A percentile compares a stretch with the other conserved stretches of the same genome.
Evolutionary conservation across 1,140 invertebrate genomes (phyloP).

Genomic region (Drosophila nikananu): DNA sequence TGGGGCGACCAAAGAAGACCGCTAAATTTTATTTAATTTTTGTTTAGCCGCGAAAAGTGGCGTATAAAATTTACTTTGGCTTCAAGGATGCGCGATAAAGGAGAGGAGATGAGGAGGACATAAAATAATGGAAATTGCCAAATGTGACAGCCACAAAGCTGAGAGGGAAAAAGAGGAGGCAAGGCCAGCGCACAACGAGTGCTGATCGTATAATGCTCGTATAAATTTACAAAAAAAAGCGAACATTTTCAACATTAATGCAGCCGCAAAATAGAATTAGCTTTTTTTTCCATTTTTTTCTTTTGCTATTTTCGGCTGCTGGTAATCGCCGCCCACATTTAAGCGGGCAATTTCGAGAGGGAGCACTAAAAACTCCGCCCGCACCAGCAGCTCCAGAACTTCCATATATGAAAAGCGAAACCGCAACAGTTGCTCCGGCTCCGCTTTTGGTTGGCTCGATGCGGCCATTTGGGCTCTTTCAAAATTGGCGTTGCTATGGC

Average conservation of each 20-base stretch:
- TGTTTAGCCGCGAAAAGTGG: conserved; percentile 83
- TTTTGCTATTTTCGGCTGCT: conserved; percentile 52
- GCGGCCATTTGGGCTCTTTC: conserved; percentile 62
- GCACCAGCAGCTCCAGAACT: conserved; percentile 29
- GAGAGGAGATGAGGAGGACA: conserved; percentile 62
- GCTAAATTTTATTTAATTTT: conserved; percentile 84
- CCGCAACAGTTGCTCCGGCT: conserved; percentile 67
- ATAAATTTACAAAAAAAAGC: conserved; percentile 72
- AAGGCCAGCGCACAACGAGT: conserved; percentile 36
- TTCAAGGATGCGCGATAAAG: conserved; percentile 59
- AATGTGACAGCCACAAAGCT: conserved; percentile 82
- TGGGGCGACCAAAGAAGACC: conserved; percentile 66
- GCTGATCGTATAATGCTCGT: conserved; percentile 77
- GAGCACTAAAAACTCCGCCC: conserved; percentile 64
- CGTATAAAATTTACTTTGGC: conserved; percentile 83
- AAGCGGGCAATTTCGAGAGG: conserved; percentile 72
- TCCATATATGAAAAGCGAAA: conserved; percentile 60
- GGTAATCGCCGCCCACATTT: conserved; percentile 77
- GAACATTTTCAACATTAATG: conserved; percentile 69
- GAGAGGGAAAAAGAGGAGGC: conserved; percentile 8
- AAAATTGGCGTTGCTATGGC: conserved; percentile 80
- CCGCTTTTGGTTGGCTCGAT: conserved; percentile 23
- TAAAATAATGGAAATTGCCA: conserved; percentile 83
- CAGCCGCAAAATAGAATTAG: conserved; percentile 80
- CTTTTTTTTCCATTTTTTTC: conserved; percentile 52